Conservation (phyloP, 2,113 vertebrate genomes). For the Myotis brandtii region DNA sequence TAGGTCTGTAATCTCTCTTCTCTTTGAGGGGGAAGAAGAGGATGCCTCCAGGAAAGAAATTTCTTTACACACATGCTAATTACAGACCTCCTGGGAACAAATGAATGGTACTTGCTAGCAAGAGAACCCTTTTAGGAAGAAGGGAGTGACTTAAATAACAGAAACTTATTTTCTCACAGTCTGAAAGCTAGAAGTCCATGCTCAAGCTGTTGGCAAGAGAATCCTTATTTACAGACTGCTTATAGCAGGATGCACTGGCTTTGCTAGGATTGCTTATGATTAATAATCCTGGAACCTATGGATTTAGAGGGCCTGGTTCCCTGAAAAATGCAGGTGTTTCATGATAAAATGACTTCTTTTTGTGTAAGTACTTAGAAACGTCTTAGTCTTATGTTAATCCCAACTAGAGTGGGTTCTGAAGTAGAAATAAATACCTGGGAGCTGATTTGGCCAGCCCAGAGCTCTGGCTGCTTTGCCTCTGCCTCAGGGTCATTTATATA, state of each 20-base stretch:
- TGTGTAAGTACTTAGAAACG: not conserved
- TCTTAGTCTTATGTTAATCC: not conserved
- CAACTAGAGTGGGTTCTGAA: not conserved
- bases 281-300: not conserved
- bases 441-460: not conserved
- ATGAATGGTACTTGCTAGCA: not conserved
- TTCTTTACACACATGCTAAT: not conserved
- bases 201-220: not conserved
- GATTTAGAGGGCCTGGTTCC: not conserved
- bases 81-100: not conserved
- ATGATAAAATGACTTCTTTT: slow-evolving; percentile 34
- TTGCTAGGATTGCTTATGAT: not conserved
- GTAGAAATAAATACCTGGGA: not conserved
- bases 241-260: not conserved
- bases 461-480: not conserved
- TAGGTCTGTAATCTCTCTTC: not conserved
- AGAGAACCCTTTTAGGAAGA: not conserved
- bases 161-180: slow-evolving; percentile 8
- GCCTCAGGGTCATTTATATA: not conserved
- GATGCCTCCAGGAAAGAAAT: not conserved
- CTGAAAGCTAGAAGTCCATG: not conserved
- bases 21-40: not conserved
- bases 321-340: not conserved
- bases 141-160: not conserved
- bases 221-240: not conserved